Evolutionary conservation across 1,140 invertebrate genomes (phyloP).

Genomic region (Pissodes strobi): DNA sequence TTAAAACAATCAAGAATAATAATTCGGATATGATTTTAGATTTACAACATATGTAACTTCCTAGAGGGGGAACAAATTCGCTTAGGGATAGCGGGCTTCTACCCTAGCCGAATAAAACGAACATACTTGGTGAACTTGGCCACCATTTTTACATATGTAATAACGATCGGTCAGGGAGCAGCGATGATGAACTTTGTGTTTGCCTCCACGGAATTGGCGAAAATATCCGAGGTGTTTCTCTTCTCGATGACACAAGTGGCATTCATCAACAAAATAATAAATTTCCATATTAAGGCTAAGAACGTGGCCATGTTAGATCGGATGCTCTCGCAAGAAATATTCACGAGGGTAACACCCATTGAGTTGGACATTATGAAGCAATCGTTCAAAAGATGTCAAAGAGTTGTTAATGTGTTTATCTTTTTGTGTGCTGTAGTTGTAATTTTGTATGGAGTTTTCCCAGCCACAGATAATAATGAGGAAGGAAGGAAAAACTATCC

Average conservation of each 20-base stretch:
- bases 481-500: constrained; percentile 23
- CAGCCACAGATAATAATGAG: neutral
- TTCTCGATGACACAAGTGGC: constrained; percentile 29
- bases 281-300: constrained; percentile 4
- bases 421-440: neutral
- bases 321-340: constrained; percentile 8
- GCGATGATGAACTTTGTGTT: constrained; percentile 2
- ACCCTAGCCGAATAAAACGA: constrained; percentile 17
- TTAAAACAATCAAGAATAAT: too few relatives aligned
- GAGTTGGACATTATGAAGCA: constrained; percentile 1
- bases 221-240: constrained; percentile 21
- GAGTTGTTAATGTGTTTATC: constrained; percentile 1
- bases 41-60: neutral
- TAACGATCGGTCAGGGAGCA: constrained; percentile 2
- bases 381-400: constrained; percentile 1
- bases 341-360: neutral
- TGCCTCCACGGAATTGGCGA: neutral
- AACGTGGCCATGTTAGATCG: constrained; percentile 2
- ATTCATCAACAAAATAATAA: constrained; percentile 29
- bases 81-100: constrained; percentile 18
- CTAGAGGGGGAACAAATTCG: constrained; percentile 2
- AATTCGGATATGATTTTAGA: constrained; percentile 15
- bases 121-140: neutral
- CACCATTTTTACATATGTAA: neutral
- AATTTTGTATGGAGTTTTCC: constrained; percentile 6